Evolutionary conservation across 2,797 vertebrate species (phyloP), one percentile per base, ranked within the genome.

Genomic region (Neoniphon sammara): DNA sequence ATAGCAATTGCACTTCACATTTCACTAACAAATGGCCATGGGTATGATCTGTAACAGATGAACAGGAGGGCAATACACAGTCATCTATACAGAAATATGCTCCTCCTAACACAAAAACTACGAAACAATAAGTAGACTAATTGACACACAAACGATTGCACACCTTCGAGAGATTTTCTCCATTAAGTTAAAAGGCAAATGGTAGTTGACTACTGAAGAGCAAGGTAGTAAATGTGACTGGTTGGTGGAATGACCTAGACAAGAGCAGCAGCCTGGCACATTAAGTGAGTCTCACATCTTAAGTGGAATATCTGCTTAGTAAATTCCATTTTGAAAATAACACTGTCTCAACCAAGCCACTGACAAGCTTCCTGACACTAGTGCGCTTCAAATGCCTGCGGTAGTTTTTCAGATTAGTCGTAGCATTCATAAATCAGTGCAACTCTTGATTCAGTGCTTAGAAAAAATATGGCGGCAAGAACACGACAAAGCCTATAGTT

Each of bases 1-100:
- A 88, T 67, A 90, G 84, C 89, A 91, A 93, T 82, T 89, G 89
- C 90, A 92, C 90, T 90, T 91, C 84, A 93, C 91, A 84, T 86
- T 92, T 91, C 86, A 92, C 86, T 73, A 75, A 88, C 84, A 80
- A 81, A 90, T 85, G 85, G 74, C 68, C 46, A 64, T 85, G 87
- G 59, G 57, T 52, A 73, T 83, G 85, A 89, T 68, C 47, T 54
- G 64, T 7, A 42, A 68, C 52, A 5, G 58, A 72, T 67, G 56
- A 84, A 8, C 56, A 74, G 52, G 52, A 78, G 81, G 66, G 59
- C 27, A 34, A 57, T 31, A 39, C 75, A 83, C 73, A n/a, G 39
- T 75, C 25, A 54, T 71, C 47, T 85, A 46, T 15, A 82, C 66
- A 85, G 65, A 71, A 70, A 73, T 80, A 81, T 64, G 39, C 65